Percentiles rank a stretch among this genome's conserved stretches.
These are phyloP conservation scores for Pleuronectes platessa DNA, from an alignment of 2,113 vertebrate genomes.

Conservation along the genomic window DNA sequence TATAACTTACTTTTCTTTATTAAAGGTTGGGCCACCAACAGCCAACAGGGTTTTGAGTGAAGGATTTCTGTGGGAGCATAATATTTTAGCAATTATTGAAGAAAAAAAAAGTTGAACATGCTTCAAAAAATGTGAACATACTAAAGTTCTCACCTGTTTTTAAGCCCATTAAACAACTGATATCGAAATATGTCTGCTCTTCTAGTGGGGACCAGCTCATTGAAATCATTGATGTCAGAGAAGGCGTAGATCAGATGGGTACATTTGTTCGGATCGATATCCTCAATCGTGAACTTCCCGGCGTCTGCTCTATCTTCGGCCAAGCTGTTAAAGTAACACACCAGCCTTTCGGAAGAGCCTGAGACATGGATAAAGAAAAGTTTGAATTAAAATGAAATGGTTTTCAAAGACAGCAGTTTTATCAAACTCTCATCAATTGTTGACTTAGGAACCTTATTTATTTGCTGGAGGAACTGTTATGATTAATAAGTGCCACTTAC, in stretches of 20 bases:
- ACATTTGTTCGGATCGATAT: constrained; percentile 82
- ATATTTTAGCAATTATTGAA: neutral
- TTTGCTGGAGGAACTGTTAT: neutral
- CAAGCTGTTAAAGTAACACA: constrained; percentile 87
- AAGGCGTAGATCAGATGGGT: constrained; percentile 86
- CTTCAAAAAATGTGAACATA: neutral
- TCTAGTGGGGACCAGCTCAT: constrained; percentile 77
- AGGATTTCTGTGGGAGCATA: constrained; percentile 75
- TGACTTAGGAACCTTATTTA: neutral
- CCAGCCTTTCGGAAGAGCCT: constrained; percentile 80
- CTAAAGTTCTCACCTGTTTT: constrained; percentile 73
- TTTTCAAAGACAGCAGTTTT: neutral
- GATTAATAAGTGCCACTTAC: constrained; percentile 15
- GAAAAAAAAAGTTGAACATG: neutral
- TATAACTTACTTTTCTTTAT: constrained; percentile 77
- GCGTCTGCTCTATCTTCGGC: constrained; percentile 77
- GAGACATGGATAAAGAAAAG: neutral
- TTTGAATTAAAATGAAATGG: too few species aligned
- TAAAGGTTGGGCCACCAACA: constrained; percentile 84
- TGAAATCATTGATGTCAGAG: constrained; percentile 76
- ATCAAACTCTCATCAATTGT: neutral
- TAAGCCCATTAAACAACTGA: constrained; percentile 81
- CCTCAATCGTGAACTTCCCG: constrained; percentile 71
- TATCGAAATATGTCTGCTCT: constrained; percentile 80
- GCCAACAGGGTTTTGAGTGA: constrained; percentile 83